These are phyloP conservation scores for Grus americana DNA, from an alignment of 2,113 vertebrate genomes.

Conservation along the genomic window DNA sequence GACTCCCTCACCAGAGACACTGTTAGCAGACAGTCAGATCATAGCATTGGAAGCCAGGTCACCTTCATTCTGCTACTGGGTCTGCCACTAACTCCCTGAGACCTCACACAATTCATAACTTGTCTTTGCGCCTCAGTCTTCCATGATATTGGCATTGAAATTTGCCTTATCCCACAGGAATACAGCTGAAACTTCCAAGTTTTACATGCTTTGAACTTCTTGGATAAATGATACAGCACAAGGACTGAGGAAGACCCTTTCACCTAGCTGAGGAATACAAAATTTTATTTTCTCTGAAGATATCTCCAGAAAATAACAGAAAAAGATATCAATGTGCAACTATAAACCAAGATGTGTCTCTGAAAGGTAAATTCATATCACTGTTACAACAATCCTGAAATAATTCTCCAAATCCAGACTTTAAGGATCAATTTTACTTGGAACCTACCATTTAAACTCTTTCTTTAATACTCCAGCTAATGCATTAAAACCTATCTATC, in stretches of 20 bases:
- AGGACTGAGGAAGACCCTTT: background rate
- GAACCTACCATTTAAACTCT: background rate
- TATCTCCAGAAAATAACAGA: background rate
- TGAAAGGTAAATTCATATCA: background rate
- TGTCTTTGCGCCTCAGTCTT: background rate
- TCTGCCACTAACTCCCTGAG: background rate
- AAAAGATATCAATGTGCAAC: background rate
- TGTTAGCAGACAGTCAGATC: background rate
- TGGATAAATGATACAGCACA: background rate
- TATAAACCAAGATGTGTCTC: background rate
- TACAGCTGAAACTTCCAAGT: background rate
- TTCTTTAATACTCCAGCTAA: background rate
- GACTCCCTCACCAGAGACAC: background rate
- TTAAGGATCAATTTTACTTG: background rate
- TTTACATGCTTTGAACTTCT: background rate
- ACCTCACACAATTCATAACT: background rate
- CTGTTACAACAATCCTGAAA: background rate
- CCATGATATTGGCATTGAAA: background rate
- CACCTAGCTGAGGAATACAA: background rate
- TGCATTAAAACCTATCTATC: background rate
- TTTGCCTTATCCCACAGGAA: background rate
- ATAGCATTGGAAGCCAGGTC: background rate
- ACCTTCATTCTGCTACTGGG: background rate
- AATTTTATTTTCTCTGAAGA: background rate
- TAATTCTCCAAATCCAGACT: background rate